Evolutionary conservation across 2,797 vertebrate species (phyloP), one percentile per base, ranked within the genome.

Genomic region (Sebastes nivosus): DNA sequence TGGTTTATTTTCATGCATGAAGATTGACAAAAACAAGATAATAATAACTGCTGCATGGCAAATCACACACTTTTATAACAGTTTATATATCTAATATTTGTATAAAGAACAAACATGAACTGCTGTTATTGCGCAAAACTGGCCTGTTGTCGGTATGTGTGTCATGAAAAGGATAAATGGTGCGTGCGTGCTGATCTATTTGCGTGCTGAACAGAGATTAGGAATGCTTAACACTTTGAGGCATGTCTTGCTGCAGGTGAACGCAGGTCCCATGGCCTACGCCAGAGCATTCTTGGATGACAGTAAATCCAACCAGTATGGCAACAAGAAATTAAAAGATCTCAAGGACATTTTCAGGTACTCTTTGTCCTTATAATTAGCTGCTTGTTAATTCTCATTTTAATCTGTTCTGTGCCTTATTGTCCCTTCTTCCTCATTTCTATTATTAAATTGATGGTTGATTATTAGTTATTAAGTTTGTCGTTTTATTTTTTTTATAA

Each of bases 251-350:
- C 4, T 77, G 16, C 92, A 99, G 99, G 99, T 99, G 82, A 99
- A 99, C 61, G 98, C 98, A 10, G 99, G 99, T 24, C 99, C 99
- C 1, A 96, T 99, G 95, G 98, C 99, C 2, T 99, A 99, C 6
- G 99, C 99, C 32, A 96, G 97, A 87, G 97, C 97, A 36, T 99
- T 99, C 93, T 94, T 99, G 52, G 97, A 97, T 82, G 97, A 98
- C 72, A 95, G 93, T 61, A 98, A 97, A 88, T 91, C 95, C 52
- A 95, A 83, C 93, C 97, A 97, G 86, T 95, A 97, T 0, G 94
- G 95, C 52, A 89, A 72, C 76, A 98, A 98, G 93, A 99, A 99
- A 93, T 96, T 97, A 16, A 98, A 97, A 83, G 98, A 99, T 10
- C 95, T 99, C 5, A 99, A 98, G 89, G 98, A 99, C 55, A 96